Evolutionary conservation across 1,140 invertebrate species (phyloP).

Genomic region (Leptonema lineaticorne): DNA sequence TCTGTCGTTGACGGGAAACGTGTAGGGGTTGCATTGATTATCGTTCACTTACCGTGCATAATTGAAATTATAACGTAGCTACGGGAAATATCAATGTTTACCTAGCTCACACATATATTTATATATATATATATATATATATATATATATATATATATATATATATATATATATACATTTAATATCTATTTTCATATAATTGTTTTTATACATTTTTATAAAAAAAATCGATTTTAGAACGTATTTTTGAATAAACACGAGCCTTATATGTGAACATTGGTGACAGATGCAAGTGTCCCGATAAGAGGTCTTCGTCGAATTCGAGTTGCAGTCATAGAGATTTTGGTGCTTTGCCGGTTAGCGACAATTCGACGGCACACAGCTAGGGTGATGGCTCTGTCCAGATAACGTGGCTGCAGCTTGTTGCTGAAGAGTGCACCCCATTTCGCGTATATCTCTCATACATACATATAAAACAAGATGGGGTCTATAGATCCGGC

Average conservation of each 20-base stretch:
- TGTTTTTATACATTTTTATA: no score
- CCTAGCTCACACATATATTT: no score
- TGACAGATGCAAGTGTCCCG: conserved; percentile 32
- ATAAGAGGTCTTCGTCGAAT: background rate
- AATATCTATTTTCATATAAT: no score
- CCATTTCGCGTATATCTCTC: background rate
- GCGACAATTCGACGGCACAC: background rate
- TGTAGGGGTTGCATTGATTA: conserved; percentile 8
- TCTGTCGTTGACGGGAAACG: conserved; percentile 5
- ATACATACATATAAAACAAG: no score
- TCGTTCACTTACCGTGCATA: background rate
- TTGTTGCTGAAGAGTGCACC: conserved; percentile 17
- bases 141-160: no score
- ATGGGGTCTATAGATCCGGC: no score
- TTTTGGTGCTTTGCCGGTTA: background rate
- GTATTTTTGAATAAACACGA: no score
- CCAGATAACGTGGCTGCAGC: conserved; percentile 22
- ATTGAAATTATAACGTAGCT: background rate
- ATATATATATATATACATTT: no score
- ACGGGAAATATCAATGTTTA: no score
- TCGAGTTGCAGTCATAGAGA: background rate
- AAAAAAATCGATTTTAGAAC: no score
- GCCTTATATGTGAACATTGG: background rate
- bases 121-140: no score
- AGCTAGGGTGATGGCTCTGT: conserved; percentile 18